Conservation (phyloP, 2,888 invertebrate species). For the Ptychoptera contaminata region DNA sequence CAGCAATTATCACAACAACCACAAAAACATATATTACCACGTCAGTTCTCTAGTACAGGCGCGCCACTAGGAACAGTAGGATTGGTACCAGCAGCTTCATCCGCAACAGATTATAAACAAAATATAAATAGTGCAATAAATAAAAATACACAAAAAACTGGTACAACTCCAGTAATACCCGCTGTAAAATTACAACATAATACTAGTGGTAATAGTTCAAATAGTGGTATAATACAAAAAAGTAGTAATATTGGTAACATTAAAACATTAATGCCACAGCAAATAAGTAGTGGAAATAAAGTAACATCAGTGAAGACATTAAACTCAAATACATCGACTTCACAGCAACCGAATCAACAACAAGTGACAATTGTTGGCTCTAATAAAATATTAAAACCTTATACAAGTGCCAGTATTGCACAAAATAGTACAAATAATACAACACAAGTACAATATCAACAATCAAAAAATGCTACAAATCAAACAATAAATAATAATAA, state of each 20-base stretch:
- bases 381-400: conserved; percentile 12
- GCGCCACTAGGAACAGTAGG: too few relatives aligned
- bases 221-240: background rate
- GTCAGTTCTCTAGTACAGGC: too few relatives aligned
- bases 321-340: background rate
- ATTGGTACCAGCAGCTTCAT: too few relatives aligned
- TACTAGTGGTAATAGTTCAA: background rate
- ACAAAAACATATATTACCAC: background rate
- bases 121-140: conserved; percentile 2
- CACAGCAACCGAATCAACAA: conserved; percentile 10
- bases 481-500: conserved; percentile 5
- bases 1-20: conserved; percentile 1
- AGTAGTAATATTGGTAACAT: background rate
- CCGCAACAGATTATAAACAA: conserved; percentile 10
- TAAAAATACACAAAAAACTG: background rate
- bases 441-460: background rate
- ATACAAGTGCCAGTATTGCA: background rate
- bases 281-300: background rate
- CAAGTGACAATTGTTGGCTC: conserved; percentile 23
- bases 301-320: conserved; percentile 4
- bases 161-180: conserved; percentile 5
- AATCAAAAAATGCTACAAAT: conserved; percentile 7
- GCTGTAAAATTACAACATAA: conserved; percentile 4
- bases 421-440: background rate
- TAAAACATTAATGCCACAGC: conserved; percentile 1